phyloP scores from a whole-genome alignment of 2,797 vertebrate genomes.

The Phalloptychus januarius region DNA sequence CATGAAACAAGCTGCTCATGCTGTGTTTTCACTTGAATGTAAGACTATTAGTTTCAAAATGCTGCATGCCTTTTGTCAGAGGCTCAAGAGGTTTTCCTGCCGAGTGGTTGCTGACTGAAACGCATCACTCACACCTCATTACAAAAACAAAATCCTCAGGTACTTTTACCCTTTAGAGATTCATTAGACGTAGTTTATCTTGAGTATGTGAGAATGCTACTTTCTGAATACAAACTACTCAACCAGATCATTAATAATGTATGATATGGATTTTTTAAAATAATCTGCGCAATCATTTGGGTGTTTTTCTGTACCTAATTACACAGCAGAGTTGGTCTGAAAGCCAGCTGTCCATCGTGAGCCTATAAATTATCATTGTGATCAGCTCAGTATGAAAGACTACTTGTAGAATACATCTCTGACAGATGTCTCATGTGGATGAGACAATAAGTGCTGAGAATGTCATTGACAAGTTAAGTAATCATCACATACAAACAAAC shows the following conservation, averaged over 20 bases:
- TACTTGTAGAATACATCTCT: not conserved
- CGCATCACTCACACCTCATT: not conserved
- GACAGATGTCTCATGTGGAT: not conserved
- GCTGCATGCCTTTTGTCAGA: not conserved
- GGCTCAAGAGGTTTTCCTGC: not conserved
- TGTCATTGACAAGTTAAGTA: not conserved
- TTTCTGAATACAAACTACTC: not conserved
- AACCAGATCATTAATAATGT: not conserved
- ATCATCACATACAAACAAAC: not conserved
- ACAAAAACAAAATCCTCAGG: not conserved
- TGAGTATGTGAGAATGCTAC: not conserved
- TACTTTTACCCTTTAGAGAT: not conserved
- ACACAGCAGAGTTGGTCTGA: not conserved
- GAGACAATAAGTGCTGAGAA: not conserved
- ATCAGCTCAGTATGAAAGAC: not conserved
- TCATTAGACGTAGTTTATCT: constrained; percentile 10
- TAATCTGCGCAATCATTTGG: not conserved
- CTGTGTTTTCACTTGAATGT: not conserved
- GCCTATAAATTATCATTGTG: not conserved
- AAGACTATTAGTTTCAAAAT: not conserved
- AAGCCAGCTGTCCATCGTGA: not conserved
- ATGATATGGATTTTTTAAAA: not conserved
- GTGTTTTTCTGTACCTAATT: not conserved
- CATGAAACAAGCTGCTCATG: not conserved
- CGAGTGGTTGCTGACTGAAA: not conserved